Evolutionary conservation across 2,888 invertebrate genomes (phyloP).

Genomic region (Dromius quadrimaculatus): DNA sequence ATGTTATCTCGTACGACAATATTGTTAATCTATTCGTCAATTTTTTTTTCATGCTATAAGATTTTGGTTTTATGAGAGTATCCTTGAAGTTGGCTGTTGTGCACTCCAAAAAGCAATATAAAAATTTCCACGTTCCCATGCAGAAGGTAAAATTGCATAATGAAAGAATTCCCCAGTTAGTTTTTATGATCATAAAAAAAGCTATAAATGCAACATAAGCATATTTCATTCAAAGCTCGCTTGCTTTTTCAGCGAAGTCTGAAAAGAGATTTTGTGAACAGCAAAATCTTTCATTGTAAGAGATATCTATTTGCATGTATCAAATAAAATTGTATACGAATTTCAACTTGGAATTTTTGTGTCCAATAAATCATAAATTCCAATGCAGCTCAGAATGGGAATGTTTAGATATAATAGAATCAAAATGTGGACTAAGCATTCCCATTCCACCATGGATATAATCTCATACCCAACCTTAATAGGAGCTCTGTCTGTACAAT

Average conservation of each 20-base stretch:
- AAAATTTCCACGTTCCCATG: too few relatives aligned
- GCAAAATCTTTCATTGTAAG: not conserved
- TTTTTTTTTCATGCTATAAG: too few relatives aligned
- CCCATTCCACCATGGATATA: not conserved
- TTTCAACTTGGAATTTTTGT: not conserved
- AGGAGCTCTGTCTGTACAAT: too few relatives aligned
- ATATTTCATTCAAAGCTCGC: constrained; percentile 11
- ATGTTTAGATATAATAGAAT: constrained; percentile 9
- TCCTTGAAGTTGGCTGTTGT: too few relatives aligned
- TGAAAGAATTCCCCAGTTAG: not conserved
- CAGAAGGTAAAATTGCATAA: constrained; percentile 4
- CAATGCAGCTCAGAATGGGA: constrained; percentile 17
- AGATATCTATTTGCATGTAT: constrained; percentile 3
- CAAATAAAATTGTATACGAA: constrained; percentile 11
- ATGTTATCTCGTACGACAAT: too few relatives aligned
- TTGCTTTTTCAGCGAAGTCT: too few relatives aligned
- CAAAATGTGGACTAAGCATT: not conserved
- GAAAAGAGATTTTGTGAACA: not conserved
- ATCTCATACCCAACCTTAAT: too few relatives aligned
- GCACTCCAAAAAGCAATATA: too few relatives aligned
- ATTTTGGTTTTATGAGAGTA: too few relatives aligned
- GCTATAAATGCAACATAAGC: constrained; percentile 18
- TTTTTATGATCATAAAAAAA: constrained; percentile 12
- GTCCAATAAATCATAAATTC: too few relatives aligned
- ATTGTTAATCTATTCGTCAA: too few relatives aligned